Evolutionary conservation across 2,113 vertebrate genomes (phyloP), one percentile per base, ranked within the genome.

Genomic region (Tamias sibiricus): DNA sequence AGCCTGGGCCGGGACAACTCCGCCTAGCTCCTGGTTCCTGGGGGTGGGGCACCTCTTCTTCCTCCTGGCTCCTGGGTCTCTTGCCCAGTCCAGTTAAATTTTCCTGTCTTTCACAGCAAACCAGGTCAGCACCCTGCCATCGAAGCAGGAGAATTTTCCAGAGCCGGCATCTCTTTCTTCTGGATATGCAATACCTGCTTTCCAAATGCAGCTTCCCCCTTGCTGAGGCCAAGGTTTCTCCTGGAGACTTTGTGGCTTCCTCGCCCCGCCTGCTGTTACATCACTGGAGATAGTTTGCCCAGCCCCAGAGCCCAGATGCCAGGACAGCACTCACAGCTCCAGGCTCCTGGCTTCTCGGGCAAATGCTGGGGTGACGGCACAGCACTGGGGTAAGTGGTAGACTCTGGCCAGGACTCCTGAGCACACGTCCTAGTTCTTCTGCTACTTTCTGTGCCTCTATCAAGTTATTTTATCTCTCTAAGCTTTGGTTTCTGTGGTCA

Each of bases 261-360:
- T 16, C 20, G 35, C 14, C 22, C 22, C 0, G 0, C 37, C 69
- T 64, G 35, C 57, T 20, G 13, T 30, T 4, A 35, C 0, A 8
- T 57, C 42, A 0, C 24, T 1, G 1, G 52, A 32, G 24, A 47
- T 32, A 10, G 19, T 30, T 42, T 30, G 16, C 90, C 35, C 0
- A 0, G 13, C 75, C 49, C n/a, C 76, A 79, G 37, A 12, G 37
- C 37, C 83, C 62, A 8, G 14, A 17, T 22, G 8, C 57, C 64
- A 20, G 24, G 4, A 24, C 35, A 13, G 28, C 40, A 47, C 16
- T 1, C 4, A 14, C 0, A 6, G 35, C 72, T 37, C 66, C 42
- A 84, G 66, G 59, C 28, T 64, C 4, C 12, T 2, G 66, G 3
- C 47, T 80, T 82, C 30, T n/a, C 76, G 30, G n/a, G 66, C 2